A percentile compares a stretch with the other conserved stretches of the same genome.
Evolutionary conservation across 2,888 invertebrate genomes (phyloP).

Genomic region (Punctoribates punctum): DNA sequence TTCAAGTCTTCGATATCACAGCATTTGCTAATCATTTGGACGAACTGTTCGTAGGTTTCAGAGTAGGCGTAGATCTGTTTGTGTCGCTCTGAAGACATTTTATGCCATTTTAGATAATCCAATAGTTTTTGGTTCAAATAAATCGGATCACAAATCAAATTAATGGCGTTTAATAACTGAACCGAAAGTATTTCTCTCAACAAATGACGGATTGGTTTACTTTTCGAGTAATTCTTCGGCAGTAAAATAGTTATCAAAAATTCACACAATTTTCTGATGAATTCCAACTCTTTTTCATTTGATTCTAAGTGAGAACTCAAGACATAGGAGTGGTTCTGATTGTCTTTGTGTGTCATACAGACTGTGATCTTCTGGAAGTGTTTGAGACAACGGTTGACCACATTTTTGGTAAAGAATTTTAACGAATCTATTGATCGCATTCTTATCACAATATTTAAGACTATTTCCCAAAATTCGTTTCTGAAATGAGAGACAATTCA

Average conservation of each 20-base stretch:
- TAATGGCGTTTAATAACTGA: constrained; percentile 73
- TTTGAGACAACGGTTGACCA: constrained; percentile 72
- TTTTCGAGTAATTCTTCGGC: constrained; percentile 73
- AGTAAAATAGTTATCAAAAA: constrained; percentile 73
- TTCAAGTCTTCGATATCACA: constrained; percentile 76
- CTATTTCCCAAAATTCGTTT: constrained; percentile 72
- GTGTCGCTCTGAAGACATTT: constrained; percentile 65
- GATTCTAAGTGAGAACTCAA: constrained; percentile 61
- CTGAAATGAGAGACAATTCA: constrained; percentile 48
- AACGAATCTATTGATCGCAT: constrained; percentile 72
- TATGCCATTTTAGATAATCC: constrained; percentile 74
- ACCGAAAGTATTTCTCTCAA: constrained; percentile 74
- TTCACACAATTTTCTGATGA: constrained; percentile 75
- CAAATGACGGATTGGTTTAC: constrained; percentile 69
- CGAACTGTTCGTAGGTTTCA: constrained; percentile 82
- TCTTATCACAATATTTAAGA: constrained; percentile 70
- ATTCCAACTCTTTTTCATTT: constrained; percentile 71
- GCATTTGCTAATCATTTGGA: constrained; percentile 74
- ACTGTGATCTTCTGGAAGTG: constrained; percentile 73
- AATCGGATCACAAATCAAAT: constrained; percentile 81
- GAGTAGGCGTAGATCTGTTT: constrained; percentile 79
- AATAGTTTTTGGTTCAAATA: constrained; percentile 84
- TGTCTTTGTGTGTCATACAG: constrained; percentile 63
- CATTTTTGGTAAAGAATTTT: constrained; percentile 74
- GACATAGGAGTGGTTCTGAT: constrained; percentile 58